Evolutionary conservation across 2,888 invertebrate genomes (phyloP), one percentile per base, ranked within the genome.

Genomic region (Rutpela maculata): DNA sequence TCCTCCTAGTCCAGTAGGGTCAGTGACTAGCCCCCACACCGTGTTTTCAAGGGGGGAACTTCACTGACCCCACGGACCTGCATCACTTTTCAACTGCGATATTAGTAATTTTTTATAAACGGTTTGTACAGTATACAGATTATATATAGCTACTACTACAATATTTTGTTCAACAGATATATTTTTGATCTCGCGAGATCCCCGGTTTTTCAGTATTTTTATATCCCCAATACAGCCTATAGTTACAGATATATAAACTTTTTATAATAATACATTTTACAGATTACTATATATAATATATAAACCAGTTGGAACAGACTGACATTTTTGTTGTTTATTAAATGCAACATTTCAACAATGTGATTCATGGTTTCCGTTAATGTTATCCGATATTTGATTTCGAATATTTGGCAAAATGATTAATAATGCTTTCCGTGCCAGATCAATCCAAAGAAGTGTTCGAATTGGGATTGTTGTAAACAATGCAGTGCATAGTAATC

Each of bases 41-140:
- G 1, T 59, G 17, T 57, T 26, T 35, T 18, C 55, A 31, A 35
- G 31, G 19, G 35, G 38, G 11, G 35, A 10, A 7, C 17, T 9
- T 7, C 15, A 43, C 22, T 60, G 35, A 50, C 35, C 70, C n/a
- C 1, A 19, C 38, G 70, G 72, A 57, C 76, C 70, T 71, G 63
- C 78, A 80, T 81, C 79, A 80, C 72, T 74, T 79, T 80, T 78
- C 80, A 83, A 84, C 89, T 89, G 89, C 88, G 89, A 89, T 89
- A 89, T 86, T 88, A 89, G 87, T 87, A 85, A 88, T 87, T 88
- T 88, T 86, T 87, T 86, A 86, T 84, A 81, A 80, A 83, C 87
- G 86, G 88, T 89, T 89, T 89, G 88, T 89, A 89, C 89, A 89
- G 89, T 88, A 85, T 84, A 88, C 87, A 89, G 87, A 88, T 87